These are phyloP conservation scores for Cassiopea xamachana DNA, from an alignment of 30 jellyfish, hydroid and myxozoan genomes.

Conservation along the genomic window DNA sequence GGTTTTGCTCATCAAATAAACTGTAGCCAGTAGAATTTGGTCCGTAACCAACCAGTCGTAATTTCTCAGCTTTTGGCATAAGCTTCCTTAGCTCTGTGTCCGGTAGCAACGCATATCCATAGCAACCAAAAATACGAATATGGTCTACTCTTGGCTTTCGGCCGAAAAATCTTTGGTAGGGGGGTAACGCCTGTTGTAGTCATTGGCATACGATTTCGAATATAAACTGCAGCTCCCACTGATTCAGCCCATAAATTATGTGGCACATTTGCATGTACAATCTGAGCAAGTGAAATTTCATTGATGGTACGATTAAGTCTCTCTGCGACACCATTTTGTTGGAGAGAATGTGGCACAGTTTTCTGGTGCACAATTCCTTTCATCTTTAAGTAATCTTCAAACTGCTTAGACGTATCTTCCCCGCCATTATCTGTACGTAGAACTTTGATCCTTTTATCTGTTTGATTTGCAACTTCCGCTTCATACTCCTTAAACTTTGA, in stretches of 20 bases:
- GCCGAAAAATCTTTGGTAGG: constrained; percentile 67
- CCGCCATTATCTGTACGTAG: too few relatives aligned
- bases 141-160: constrained; percentile 49
- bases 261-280: constrained; percentile 4
- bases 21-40: constrained; percentile 36
- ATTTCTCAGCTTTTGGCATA: constrained; percentile 45
- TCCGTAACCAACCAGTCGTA: constrained; percentile 45
- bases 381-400: too few relatives aligned
- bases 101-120: constrained; percentile 67
- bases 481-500: too few relatives aligned
- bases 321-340: too few relatives aligned
- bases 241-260: constrained; percentile 73
- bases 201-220: constrained; percentile 30
- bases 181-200: constrained; percentile 31
- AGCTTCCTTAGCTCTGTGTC: constrained; percentile 48
- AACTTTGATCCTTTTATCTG: too few relatives aligned
- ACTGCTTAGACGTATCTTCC: too few relatives aligned
- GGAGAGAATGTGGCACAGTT: too few relatives aligned
- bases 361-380: too few relatives aligned
- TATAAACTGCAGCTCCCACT: constrained; percentile 54
- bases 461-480: too few relatives aligned
- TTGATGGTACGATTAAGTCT: too few relatives aligned
- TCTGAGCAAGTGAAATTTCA: too few relatives aligned
- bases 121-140: constrained; percentile 66
- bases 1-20: constrained; percentile 15